phyloP scores from a whole-genome alignment of 2,888 invertebrate species.

The Philhelius pedissequus region DNA sequence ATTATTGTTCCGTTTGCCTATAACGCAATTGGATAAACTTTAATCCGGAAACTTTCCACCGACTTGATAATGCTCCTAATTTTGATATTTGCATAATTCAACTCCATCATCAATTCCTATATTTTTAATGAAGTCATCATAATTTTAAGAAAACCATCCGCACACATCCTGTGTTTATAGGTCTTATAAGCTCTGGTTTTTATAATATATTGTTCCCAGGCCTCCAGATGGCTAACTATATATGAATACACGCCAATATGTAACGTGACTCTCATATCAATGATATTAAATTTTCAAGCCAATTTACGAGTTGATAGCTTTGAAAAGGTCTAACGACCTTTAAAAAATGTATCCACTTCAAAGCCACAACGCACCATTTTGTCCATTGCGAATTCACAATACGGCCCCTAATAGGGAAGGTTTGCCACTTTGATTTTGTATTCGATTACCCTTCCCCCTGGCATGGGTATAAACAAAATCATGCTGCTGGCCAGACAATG shows the following conservation, averaged over 20 bases:
- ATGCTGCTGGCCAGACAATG: constrained; percentile 37
- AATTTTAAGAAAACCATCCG: not conserved
- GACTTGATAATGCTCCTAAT: not conserved
- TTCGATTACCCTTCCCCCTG: constrained; percentile 52
- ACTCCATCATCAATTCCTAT: not conserved
- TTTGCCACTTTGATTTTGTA: not conserved
- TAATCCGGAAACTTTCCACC: not conserved
- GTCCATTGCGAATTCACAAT: not conserved
- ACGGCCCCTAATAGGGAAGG: constrained; percentile 19
- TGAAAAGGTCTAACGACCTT: constrained; percentile 38
- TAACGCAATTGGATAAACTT: not conserved
- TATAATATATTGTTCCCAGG: not conserved
- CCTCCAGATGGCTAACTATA: not conserved
- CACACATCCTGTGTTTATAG: not conserved
- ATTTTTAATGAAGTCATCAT: not conserved
- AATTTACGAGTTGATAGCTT: constrained; percentile 7
- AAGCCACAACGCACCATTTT: not conserved
- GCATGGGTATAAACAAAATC: constrained; percentile 24
- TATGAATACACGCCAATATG: not conserved
- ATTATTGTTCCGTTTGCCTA: not conserved
- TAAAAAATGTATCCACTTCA: not conserved
- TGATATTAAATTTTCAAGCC: constrained; percentile 1
- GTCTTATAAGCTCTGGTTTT: not conserved
- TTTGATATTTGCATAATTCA: not conserved
- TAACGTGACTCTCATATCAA: constrained; percentile 46